These are phyloP conservation scores for Catagonus wagneri DNA, from an alignment of 2,113 vertebrate genomes.

Conservation along the genomic window DNA sequence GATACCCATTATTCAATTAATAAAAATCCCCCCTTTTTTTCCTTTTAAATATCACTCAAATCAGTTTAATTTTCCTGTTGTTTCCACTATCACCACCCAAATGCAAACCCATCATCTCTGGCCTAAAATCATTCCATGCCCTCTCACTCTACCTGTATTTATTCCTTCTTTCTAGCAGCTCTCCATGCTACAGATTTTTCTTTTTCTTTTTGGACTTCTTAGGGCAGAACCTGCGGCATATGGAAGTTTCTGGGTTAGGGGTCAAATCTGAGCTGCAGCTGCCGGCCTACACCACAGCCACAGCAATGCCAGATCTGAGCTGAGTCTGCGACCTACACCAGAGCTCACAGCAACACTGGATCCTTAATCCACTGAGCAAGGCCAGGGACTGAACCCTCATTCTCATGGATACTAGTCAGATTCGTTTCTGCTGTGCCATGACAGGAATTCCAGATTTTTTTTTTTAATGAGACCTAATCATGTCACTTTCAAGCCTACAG, in stretches of 20 bases:
- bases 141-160: not conserved
- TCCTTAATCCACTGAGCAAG: too few relatives aligned
- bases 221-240: too few relatives aligned
- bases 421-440: too few relatives aligned
- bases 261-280: too few relatives aligned
- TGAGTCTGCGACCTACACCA: too few relatives aligned
- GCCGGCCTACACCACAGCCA: too few relatives aligned
- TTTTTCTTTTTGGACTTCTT: not conserved
- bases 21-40: not conserved
- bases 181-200: not conserved
- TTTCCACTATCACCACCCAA: not conserved
- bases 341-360: too few relatives aligned
- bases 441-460: too few relatives aligned
- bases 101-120: not conserved
- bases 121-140: not conserved
- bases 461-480: not conserved
- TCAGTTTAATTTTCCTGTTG: not conserved
- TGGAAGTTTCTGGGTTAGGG: too few relatives aligned
- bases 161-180: not conserved
- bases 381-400: too few relatives aligned
- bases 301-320: too few relatives aligned
- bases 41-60: constrained; percentile 5
- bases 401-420: too few relatives aligned
- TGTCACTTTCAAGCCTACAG: not conserved
- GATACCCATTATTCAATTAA: not conserved